Percentiles rank a stretch among this genome's conserved stretches.
Evolutionary conservation across 2,113 vertebrate genomes (phyloP).

Genomic region (Misgurnus anguillicaudatus): DNA sequence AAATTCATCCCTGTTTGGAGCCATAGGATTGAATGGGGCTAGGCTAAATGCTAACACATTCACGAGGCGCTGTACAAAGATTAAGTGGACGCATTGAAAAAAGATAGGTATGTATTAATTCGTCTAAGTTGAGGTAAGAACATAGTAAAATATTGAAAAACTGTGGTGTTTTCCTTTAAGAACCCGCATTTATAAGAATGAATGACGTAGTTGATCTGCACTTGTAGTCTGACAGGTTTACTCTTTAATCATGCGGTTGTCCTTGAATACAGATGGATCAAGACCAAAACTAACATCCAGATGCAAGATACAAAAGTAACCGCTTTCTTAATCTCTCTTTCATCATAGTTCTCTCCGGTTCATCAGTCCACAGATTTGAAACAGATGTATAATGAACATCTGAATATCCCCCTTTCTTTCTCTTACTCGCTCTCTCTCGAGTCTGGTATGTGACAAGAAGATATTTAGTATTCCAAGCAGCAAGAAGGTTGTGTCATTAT

Average conservation of each 20-base stretch:
- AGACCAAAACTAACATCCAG: not conserved
- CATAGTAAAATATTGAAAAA: too few species aligned
- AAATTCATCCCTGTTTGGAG: too few species aligned
- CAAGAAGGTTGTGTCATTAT: not conserved
- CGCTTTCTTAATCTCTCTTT: not conserved
- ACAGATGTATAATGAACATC: slow-evolving; percentile 8
- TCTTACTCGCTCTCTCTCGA: not conserved
- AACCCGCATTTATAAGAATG: too few species aligned
- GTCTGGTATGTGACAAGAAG: not conserved
- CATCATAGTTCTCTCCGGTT: not conserved
- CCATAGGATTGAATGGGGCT: too few species aligned
- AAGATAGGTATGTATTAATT: too few species aligned
- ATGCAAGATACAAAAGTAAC: not conserved
- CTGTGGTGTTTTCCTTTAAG: too few species aligned
- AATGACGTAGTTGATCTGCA: not conserved
- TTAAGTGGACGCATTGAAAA: too few species aligned
- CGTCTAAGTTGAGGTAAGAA: too few species aligned
- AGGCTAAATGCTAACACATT: too few species aligned
- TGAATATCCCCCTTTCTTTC: not conserved
- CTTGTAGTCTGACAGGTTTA: not conserved
- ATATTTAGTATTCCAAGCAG: slow-evolving; percentile 10
- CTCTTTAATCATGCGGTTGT: not conserved
- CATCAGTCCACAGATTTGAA: not conserved
- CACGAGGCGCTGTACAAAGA: too few species aligned
- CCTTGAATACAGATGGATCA: not conserved